Percentiles rank a stretch among this genome's conserved stretches.
Evolutionary conservation across 2,888 invertebrate genomes (phyloP).

Genomic region (Notodonta dromedarius): DNA sequence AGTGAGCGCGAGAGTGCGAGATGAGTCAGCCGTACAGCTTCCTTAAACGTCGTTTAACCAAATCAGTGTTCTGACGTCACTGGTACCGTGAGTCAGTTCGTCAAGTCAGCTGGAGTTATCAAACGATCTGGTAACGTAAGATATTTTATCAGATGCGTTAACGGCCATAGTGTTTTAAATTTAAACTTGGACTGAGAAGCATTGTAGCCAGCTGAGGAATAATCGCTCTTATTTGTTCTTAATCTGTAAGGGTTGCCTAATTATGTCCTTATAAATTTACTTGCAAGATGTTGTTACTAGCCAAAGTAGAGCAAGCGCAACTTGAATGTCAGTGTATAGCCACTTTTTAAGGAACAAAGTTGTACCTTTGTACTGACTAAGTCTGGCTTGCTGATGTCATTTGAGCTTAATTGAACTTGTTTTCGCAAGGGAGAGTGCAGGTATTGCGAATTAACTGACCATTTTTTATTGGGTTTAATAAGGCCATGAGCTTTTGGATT

Average conservation of each 20-base stretch:
- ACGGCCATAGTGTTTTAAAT: not conserved
- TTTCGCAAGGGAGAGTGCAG: not conserved
- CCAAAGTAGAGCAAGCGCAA: no score
- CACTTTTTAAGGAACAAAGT: no score
- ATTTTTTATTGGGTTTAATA: not conserved
- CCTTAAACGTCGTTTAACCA: conserved; percentile 34
- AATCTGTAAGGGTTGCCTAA: no score
- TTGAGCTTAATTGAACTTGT: not conserved
- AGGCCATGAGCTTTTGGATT: not conserved
- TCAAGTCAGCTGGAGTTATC: conserved; percentile 17
- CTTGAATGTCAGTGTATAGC: no score
- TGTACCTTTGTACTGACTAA: not conserved
- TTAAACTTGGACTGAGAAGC: not conserved
- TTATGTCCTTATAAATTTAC: no score
- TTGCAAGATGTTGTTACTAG: no score
- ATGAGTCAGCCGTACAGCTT: conserved; percentile 30
- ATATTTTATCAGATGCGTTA: conserved; percentile 2
- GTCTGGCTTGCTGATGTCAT: not conserved
- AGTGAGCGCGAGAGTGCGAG: not conserved
- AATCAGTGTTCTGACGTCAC: conserved; percentile 29
- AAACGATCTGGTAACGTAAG: conserved; percentile 12
- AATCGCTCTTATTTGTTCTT: not conserved
- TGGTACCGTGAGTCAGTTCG: conserved; percentile 11
- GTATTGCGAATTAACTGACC: not conserved
- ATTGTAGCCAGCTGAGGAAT: not conserved